Conservation (phyloP, 2,113 vertebrate genomes). For the human region GRCh38 chr7:69616501-69617000, state of each 20-base stretch:
- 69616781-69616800: background rate
- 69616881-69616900: background rate
- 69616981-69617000: background rate
- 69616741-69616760: background rate
- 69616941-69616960: background rate
- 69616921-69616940: background rate
- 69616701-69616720: background rate
- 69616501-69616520: background rate
- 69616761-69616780: background rate
- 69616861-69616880: conserved; percentile 6
- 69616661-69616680: conserved; percentile 33
- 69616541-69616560: background rate
- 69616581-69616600: conserved; percentile 29
- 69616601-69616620: background rate
- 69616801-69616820: background rate
- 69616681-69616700: background rate
- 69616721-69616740: background rate
- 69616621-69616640: conserved; percentile 13
- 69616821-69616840: background rate
- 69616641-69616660: conserved; percentile 45
- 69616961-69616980: background rate
- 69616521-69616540: background rate
- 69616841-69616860: background rate
- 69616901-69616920: conserved; percentile 4
- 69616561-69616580: background rate